Evolutionary conservation across 2,888 invertebrate species (phyloP).

Genomic region (Tupiocoris notatus): DNA sequence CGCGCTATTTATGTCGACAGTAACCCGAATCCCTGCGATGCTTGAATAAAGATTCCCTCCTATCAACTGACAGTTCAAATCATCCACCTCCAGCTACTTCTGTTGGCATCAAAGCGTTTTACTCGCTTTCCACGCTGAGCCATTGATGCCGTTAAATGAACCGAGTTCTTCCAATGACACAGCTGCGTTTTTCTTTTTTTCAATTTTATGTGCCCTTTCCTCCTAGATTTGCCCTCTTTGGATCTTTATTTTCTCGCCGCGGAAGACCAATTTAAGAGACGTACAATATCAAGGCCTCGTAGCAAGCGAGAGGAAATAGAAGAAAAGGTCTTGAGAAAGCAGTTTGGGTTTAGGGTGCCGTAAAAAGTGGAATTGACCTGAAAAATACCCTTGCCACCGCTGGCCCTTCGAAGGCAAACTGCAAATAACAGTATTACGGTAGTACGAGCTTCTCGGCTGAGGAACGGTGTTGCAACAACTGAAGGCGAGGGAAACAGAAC

Average conservation of each 20-base stretch:
- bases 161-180: slow-evolving; percentile 15
- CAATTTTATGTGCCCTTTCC: slow-evolving; percentile 17
- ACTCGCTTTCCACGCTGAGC: not conserved
- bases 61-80: no score
- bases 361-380: slow-evolving; percentile 41
- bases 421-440: slow-evolving; percentile 37
- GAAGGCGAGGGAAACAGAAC: not conserved
- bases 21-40: no score
- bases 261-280: slow-evolving; percentile 10
- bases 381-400: slow-evolving; percentile 16
- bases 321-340: slow-evolving; percentile 17
- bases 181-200: slow-evolving; percentile 2
- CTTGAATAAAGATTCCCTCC: no score
- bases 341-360: slow-evolving; percentile 33
- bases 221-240: slow-evolving; percentile 6
- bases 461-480: not conserved
- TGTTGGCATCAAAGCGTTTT: no score
- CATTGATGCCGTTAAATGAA: slow-evolving; percentile 22
- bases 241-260: slow-evolving; percentile 12
- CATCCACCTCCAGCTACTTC: no score
- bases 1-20: no score
- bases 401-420: slow-evolving; percentile 23
- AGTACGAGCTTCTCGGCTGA: not conserved
- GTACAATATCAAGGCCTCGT: slow-evolving; percentile 19
- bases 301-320: not conserved